These are phyloP conservation scores for Gnathonemus longibarbis DNA, from an alignment of 2,113 vertebrate species.

Conservation along the genomic window DNA sequence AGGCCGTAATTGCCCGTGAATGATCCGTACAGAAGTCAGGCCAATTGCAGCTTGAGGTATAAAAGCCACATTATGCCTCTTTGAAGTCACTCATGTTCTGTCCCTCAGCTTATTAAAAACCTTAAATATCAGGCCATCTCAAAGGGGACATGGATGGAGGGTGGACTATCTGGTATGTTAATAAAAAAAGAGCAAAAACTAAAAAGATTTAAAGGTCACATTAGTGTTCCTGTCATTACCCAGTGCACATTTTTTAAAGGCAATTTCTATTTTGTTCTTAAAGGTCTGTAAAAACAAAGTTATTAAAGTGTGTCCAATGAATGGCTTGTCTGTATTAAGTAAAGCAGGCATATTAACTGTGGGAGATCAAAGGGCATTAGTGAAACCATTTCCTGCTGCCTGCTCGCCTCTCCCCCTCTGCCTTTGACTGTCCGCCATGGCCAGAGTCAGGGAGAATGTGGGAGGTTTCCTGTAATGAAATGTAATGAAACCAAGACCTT, in stretches of 20 bases:
- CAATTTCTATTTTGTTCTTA: slow-evolving; percentile 35
- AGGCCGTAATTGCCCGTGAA: slow-evolving; percentile 17
- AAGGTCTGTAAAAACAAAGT: slow-evolving; percentile 31
- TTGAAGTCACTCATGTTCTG: slow-evolving; percentile 13
- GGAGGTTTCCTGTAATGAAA: slow-evolving; percentile 34
- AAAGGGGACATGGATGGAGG: neutral
- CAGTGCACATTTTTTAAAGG: slow-evolving; percentile 33
- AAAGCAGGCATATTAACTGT: slow-evolving; percentile 38
- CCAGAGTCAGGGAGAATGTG: slow-evolving; percentile 9
- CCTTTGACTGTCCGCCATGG: slow-evolving; percentile 14
- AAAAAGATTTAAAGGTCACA: slow-evolving; percentile 32
- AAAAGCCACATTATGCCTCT: slow-evolving; percentile 3
- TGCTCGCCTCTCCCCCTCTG: neutral
- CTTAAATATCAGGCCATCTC: neutral
- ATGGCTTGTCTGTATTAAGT: slow-evolving; percentile 38
- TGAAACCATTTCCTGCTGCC: slow-evolving; percentile 34
- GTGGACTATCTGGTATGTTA: slow-evolving; percentile 20
- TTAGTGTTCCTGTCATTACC: slow-evolving; percentile 33
- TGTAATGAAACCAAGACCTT: slow-evolving; percentile 30
- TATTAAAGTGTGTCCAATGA: slow-evolving; percentile 30
- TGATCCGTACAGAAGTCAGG: neutral
- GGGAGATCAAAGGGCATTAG: slow-evolving; percentile 41
- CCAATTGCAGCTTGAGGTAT: neutral
- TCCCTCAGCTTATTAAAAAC: slow-evolving; percentile 26
- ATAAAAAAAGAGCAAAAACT: slow-evolving; percentile 29